These are phyloP conservation scores for Hydrozoanthus gracilis DNA, from an alignment of 92 coral and sea anemone genomes.

Conservation along the genomic window DNA sequence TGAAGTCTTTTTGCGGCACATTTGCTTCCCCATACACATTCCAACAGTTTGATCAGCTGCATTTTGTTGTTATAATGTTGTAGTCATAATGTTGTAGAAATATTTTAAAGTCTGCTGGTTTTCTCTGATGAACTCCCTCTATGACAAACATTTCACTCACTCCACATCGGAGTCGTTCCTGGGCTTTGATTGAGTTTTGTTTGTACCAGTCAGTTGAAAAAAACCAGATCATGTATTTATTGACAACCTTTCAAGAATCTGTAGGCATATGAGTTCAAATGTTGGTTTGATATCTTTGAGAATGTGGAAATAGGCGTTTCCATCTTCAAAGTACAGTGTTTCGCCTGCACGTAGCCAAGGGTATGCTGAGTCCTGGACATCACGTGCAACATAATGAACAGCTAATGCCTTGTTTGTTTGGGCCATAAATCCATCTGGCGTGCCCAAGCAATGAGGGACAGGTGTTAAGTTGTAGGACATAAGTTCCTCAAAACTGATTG, in stretches of 20 bases:
- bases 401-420: no score
- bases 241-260: conserved; percentile 65
- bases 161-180: conserved; percentile 55
- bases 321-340: no score
- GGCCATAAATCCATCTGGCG: no score
- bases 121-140: conserved; percentile 55
- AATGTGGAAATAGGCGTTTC: conserved; percentile 63
- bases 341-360: no score
- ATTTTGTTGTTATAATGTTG: conserved; percentile 6
- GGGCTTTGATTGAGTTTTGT: conserved; percentile 61
- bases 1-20: no score
- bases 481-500: no score
- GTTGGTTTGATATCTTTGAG: conserved; percentile 60
- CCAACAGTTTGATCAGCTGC: background rate
- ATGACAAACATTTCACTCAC: conserved; percentile 27
- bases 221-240: conserved; percentile 57
- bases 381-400: no score
- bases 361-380: no score
- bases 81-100: no score
- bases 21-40: background rate
- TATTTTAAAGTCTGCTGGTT: no score
- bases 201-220: conserved; percentile 68
- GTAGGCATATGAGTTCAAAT: conserved; percentile 62
- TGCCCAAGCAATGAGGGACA: no score
- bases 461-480: no score